phyloP scores from a whole-genome alignment of 2,113 vertebrate species.

The Fulica atra region DNA sequence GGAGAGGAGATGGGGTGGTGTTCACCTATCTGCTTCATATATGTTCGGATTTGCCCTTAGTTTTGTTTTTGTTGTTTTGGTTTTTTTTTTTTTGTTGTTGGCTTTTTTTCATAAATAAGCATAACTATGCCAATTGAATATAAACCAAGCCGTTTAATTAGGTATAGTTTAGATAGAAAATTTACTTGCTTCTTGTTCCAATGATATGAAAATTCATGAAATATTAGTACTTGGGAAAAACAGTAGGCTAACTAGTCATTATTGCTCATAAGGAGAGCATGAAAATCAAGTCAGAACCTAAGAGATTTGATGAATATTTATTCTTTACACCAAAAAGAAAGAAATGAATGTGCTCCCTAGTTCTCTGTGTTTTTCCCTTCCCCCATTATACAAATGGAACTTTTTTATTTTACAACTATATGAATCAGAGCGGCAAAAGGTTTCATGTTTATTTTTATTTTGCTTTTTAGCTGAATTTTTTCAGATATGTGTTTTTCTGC shows the following conservation, averaged over 20 bases:
- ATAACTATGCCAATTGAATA: not conserved
- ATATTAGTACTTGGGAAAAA: not conserved
- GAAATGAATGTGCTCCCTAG: not conserved
- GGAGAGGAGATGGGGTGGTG: no score
- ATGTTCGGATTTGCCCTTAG: not conserved
- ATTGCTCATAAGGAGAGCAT: not conserved
- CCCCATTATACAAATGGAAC: not conserved
- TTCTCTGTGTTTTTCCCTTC: not conserved
- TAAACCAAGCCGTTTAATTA: not conserved
- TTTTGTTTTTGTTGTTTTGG: no score
- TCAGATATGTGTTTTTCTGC: not conserved
- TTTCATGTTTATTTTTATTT: not conserved
- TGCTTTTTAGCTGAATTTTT: not conserved
- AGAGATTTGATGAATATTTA: not conserved
- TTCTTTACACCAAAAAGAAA: not conserved
- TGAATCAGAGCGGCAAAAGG: not conserved
- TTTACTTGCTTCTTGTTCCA: not conserved
- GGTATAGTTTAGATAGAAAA: not conserved
- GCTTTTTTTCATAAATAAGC: not conserved
- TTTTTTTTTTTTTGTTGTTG: no score
- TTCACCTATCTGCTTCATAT: not conserved
- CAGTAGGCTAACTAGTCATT: not conserved
- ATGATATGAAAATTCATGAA: not conserved
- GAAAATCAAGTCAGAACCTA: not conserved
- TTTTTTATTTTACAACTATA: not conserved